Percentiles rank a stretch among this genome's conserved stretches.
phyloP scores from a whole-genome alignment of 2,113 vertebrate species.

The Marmota monax region DNA sequence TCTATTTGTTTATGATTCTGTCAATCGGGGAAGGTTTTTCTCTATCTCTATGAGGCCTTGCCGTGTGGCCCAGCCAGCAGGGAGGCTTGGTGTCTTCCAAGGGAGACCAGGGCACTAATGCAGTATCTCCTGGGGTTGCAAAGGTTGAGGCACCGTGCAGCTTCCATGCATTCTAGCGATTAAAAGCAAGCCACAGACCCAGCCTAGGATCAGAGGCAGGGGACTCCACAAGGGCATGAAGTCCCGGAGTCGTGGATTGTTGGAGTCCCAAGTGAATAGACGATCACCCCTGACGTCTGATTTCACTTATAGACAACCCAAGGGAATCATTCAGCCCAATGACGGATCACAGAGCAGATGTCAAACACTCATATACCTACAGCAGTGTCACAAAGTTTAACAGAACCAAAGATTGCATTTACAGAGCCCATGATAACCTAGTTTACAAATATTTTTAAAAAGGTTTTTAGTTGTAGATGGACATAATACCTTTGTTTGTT shows the following conservation, averaged over 20 bases:
- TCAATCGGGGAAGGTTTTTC: not conserved
- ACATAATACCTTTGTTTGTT: too few species aligned
- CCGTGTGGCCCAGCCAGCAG: not conserved
- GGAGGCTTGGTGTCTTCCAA: not conserved
- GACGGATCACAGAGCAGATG: not conserved
- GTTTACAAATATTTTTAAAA: too few species aligned
- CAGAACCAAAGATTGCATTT: not conserved
- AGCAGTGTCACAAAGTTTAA: not conserved
- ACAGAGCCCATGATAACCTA: not conserved
- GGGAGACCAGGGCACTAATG: not conserved
- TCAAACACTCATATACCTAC: not conserved
- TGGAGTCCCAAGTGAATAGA: not conserved
- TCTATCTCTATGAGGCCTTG: not conserved
- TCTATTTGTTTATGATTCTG: slow-evolving; percentile 5
- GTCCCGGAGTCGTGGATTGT: not conserved
- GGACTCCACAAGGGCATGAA: not conserved
- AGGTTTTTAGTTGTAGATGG: too few species aligned
- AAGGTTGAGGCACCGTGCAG: not conserved
- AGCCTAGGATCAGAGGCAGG: not conserved
- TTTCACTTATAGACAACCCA: not conserved
- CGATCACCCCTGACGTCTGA: not conserved
- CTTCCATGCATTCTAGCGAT: not conserved
- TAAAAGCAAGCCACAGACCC: slow-evolving; percentile 2
- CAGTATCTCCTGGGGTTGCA: not conserved
- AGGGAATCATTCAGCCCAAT: not conserved